Conservation (phyloP, 2,797 vertebrate species). For the Mormyrops attenuatus region DNA sequence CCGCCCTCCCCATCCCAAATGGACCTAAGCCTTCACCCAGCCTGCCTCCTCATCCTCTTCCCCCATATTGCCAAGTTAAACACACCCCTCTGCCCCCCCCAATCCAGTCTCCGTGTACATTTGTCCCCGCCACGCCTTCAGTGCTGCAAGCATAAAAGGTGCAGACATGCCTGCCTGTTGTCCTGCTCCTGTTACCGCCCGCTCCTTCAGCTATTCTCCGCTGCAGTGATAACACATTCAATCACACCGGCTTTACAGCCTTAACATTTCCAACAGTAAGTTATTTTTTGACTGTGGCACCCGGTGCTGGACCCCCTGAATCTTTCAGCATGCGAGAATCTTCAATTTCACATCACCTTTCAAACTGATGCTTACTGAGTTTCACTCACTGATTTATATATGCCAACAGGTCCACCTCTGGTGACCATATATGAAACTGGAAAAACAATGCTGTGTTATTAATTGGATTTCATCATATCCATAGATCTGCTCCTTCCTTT, state of each 20-base stretch:
- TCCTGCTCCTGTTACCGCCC: not conserved
- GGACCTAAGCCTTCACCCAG: not conserved
- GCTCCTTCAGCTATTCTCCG: not conserved
- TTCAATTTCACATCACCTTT: not conserved
- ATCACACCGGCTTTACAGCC: not conserved
- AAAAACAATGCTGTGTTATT: not conserved
- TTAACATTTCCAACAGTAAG: not conserved
- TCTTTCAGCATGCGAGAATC: not conserved
- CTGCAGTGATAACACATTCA: not conserved
- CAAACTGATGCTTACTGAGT: not conserved
- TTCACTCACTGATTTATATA: not conserved
- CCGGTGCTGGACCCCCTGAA: not conserved
- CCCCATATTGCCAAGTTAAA: not conserved
- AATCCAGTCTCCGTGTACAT: not conserved
- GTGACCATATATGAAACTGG: not conserved
- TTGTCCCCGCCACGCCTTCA: not conserved
- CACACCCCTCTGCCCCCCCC: not conserved
- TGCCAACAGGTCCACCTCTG: not conserved
- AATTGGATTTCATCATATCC: not conserved
- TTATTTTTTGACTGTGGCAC: not conserved
- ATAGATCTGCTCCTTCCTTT: not conserved
- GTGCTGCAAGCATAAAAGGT: not conserved
- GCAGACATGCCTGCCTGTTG: not conserved
- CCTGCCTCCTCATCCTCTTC: not conserved
- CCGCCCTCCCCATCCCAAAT: not conserved